Conservation (phyloP, 2,888 invertebrate species). For the Leucoma salicis region DNA sequence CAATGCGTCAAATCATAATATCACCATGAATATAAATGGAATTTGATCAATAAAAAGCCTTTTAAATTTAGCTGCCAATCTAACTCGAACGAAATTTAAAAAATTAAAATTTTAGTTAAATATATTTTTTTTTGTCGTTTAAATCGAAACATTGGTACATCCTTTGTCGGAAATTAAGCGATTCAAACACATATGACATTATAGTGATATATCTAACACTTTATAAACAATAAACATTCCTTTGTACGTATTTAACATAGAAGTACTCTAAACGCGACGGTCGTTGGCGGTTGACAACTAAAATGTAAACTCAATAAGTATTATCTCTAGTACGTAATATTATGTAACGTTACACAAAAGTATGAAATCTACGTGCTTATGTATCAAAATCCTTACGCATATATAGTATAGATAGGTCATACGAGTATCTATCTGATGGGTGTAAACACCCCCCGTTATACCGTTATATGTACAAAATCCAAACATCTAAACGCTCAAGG, state of each 20-base stretch:
- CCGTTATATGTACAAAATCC: slow-evolving; percentile 45
- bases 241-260: slow-evolving; percentile 27
- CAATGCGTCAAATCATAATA: too few species aligned
- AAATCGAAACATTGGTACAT: too few species aligned
- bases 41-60: too few species aligned
- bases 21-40: too few species aligned
- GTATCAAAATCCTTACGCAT: slow-evolving; percentile 45
- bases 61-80: too few species aligned
- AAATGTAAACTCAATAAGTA: slow-evolving; percentile 39
- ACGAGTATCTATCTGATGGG: too few species aligned
- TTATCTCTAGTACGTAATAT: slow-evolving; percentile 32
- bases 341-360: slow-evolving; percentile 47
- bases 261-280: slow-evolving; percentile 19
- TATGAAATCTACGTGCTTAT: slow-evolving; percentile 55
- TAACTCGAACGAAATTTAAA: too few species aligned
- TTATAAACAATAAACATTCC: slow-evolving; percentile 24
- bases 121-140: too few species aligned
- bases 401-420: slow-evolving; percentile 27
- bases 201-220: slow-evolving; percentile 14
- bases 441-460: too few species aligned
- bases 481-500: slow-evolving; percentile 33
- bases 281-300: slow-evolving; percentile 26
- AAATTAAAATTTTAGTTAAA: too few species aligned
- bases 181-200: slow-evolving; percentile 12
- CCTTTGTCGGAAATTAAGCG: too few species aligned